Evolutionary conservation across 2,113 vertebrate species (phyloP).

Genomic region (Phalacrocorax aristotelis): DNA sequence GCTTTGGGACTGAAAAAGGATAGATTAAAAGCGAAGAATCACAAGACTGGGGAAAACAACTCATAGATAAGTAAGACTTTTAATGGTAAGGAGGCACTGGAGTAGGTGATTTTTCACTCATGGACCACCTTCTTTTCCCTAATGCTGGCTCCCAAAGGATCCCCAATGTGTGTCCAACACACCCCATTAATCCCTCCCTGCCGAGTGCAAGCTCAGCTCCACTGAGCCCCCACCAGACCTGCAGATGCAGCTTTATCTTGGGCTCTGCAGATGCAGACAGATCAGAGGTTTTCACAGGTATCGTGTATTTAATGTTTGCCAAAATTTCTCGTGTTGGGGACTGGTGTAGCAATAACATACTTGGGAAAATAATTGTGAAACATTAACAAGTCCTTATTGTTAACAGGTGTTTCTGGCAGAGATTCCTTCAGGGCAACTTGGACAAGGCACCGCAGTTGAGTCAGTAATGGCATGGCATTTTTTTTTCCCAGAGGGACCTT

Average conservation of each 20-base stretch:
- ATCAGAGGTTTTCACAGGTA: neutral
- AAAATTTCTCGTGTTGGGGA: neutral
- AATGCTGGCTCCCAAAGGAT: neutral
- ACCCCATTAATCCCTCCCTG: neutral
- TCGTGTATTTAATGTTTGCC: neutral
- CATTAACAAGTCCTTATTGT: slow-evolving; percentile 62
- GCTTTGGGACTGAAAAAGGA: neutral
- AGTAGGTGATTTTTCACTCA: neutral
- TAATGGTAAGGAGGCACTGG: neutral
- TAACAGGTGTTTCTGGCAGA: slow-evolving; percentile 64
- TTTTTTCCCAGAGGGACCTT: slow-evolving; percentile 37
- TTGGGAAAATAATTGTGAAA: slow-evolving; percentile 60
- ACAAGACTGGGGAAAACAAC: neutral
- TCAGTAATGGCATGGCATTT: neutral
- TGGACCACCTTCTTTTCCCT: neutral
- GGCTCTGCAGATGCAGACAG: neutral
- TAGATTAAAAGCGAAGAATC: neutral
- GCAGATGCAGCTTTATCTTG: neutral
- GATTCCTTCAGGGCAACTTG: slow-evolving; percentile 38
- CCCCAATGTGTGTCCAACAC: neutral
- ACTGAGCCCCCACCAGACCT: neutral
- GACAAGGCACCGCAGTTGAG: neutral
- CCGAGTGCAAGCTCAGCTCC: neutral
- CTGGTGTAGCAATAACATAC: slow-evolving; percentile 28
- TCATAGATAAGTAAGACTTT: neutral